Base-by-base conservation (phyloP, 2,888 invertebrate species). In the Caenorhabditis sulstoni region DNA sequence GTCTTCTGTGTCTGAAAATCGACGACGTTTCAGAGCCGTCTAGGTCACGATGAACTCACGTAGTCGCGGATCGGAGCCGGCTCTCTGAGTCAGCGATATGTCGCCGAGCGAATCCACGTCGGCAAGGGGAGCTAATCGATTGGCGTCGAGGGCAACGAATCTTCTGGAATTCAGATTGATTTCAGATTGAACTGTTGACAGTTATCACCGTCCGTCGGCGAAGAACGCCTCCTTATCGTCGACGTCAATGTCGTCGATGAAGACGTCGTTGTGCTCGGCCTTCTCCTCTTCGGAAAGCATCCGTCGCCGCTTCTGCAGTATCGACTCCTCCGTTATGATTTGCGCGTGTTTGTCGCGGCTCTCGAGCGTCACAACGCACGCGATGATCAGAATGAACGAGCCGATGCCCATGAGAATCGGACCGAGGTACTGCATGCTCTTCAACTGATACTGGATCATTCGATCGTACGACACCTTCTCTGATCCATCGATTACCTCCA, bases 281-380 rank as follows among this genome's bases (percentile, higher is more conserved):
- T 61, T 66, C 37, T 67, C 68, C 44, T 71, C 58, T 20, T 73
- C 73, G 20, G 71, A 71, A 7, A 71, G 39, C 12, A 71, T n/a
- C 11, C 78, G 37, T 44, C 73, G 39, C 41, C 66, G 47, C 23
- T 79, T 79, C 37, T 66, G 67, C 0, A 79, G 18, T 39, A 79
- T 79, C 39, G 74, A 65, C 16, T 79, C 79, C 65, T 79, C 79
- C 9, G 79, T 79, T 23, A 79, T 79, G 3, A 79, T 77, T 23
- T 81, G 81, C 3, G 96, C 95, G 0, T 97, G 91, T 79, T 95
- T 95, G 91, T 97, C 97, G 3, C 97, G 93, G 0, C 96, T 96
- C 90, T 97, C 97, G 90, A 97, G 96, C n/a, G 97, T 97, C 94
- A 97, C 96, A 64, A 98, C 97, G 90, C 97, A 97, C 0, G 97